Base-by-base conservation (phyloP, 2,113 vertebrate genomes). In the Bubo scandiacus region DNA sequence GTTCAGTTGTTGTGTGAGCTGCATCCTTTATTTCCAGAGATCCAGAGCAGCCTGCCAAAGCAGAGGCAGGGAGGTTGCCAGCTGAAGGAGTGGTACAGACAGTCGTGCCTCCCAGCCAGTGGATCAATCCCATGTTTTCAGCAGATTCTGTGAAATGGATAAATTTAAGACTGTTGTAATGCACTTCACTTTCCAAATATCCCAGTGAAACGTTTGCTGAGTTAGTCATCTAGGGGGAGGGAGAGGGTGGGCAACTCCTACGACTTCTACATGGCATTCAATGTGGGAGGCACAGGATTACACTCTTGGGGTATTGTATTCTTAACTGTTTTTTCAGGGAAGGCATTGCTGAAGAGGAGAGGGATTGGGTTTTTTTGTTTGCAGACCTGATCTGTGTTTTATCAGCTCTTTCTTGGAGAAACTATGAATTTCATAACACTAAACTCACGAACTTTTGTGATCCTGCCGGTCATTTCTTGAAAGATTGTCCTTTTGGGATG, bases 111-210 rank as follows among this genome's bases (percentile, higher is more conserved):
- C 65, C 70, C 43, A 79, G 78, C 11, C 34, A 21, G 38, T 32
- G 47, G 38, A 34, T 93, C 81, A 85, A 63, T 90, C 49, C 40
- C 43, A 43, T 68, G 36, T 57, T 90, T 85, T 90, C 74, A 90
- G 66, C 70, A 54, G 84, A 57, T 88, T 63, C 62, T 52, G 12
- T 72, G 90, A 82, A 85, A 86, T 11, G 34, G 94, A 79, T 89
- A 55, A 81, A 84, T 93, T 81, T 75, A 87, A 80, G 77, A 45
- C 49, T 42, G 42, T 38, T 42, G 40, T 88, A 81, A 88, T 40
- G 91, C 40, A 7, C 63, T 90, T 86, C 42, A 67, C 55, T 88
- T 96, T 94, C 72, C 83, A 79, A 38, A 87, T 87, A 88, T 23
- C 51, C 26, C 18, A 30, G 49, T 82, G 73, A 90, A 91, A 72